Conservation (phyloP, 2,797 vertebrate genomes). For the Clarias pachynema region DNA sequence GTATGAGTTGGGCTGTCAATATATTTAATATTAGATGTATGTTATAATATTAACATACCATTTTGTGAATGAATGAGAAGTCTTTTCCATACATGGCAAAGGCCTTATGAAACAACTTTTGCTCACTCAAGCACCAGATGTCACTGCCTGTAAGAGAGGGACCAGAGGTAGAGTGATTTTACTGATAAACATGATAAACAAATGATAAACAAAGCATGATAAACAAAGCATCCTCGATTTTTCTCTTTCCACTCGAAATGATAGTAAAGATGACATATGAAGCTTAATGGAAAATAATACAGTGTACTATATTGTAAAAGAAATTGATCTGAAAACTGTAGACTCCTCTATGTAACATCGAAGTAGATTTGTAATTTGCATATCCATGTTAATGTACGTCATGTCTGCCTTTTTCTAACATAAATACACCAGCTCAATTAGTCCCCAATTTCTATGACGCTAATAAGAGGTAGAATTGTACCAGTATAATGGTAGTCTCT, state of each 20-base stretch:
- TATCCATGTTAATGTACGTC: background rate
- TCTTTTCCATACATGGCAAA: conserved; percentile 73
- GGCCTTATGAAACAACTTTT: conserved; percentile 67
- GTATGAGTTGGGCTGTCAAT: background rate
- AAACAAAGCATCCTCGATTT: conserved; percentile 1
- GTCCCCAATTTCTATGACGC: background rate
- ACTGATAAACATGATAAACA: background rate
- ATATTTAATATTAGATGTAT: background rate
- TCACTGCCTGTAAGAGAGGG: conserved; percentile 68
- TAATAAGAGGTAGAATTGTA: conserved; percentile 58
- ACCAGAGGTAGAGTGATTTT: background rate
- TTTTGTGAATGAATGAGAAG: conserved; percentile 73
- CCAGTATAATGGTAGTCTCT: conserved; percentile 80
- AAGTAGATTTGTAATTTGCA: background rate
- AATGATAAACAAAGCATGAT: background rate
- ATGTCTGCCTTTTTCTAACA: background rate
- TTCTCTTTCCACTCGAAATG: background rate
- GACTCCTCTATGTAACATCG: background rate
- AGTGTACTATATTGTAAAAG: background rate
- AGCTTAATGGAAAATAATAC: background rate
- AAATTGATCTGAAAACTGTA: background rate
- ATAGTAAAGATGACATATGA: background rate
- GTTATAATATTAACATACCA: conserved; percentile 61
- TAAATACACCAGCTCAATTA: background rate
- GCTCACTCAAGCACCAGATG: conserved; percentile 73